phyloP scores from a whole-genome alignment of 2,888 invertebrate species.

The Hecatera dysodea region DNA sequence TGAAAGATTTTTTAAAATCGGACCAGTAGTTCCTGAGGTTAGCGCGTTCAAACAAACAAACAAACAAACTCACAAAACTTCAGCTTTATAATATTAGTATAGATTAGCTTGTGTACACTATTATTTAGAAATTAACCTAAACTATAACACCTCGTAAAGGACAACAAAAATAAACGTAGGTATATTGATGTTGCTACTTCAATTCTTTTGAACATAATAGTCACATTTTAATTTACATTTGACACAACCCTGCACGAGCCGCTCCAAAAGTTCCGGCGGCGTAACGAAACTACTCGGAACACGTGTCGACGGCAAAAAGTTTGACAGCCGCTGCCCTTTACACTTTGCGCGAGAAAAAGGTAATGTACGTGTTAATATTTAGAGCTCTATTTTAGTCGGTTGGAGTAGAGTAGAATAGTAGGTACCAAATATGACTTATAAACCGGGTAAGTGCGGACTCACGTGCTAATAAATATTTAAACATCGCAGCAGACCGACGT shows the following conservation, averaged over 20 bases:
- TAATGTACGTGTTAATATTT: constrained; percentile 17
- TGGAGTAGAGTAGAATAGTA: neutral
- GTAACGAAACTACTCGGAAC: constrained; percentile 43
- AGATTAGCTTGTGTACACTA: no score
- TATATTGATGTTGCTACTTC: neutral
- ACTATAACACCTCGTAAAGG: no score
- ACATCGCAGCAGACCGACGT: no score
- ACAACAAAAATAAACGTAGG: no score
- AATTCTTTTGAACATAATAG: neutral
- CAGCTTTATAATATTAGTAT: no score
- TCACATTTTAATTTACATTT: neutral
- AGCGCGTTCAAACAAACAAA: no score
- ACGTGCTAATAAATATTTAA: no score
- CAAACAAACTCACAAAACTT: no score
- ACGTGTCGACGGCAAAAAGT: constrained; percentile 43
- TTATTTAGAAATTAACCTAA: no score
- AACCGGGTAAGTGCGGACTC: neutral
- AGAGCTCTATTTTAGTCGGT: neutral
- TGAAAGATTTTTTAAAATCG: no score
- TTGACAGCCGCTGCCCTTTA: constrained; percentile 46
- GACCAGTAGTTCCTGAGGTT: no score
- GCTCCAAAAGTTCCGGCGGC: constrained; percentile 19
- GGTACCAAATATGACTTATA: neutral
- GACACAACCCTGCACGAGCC: constrained; percentile 21
- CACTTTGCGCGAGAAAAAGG: constrained; percentile 21